Evolutionary conservation across 2,888 invertebrate species (phyloP).

Genomic region (Agrotis segetum): DNA sequence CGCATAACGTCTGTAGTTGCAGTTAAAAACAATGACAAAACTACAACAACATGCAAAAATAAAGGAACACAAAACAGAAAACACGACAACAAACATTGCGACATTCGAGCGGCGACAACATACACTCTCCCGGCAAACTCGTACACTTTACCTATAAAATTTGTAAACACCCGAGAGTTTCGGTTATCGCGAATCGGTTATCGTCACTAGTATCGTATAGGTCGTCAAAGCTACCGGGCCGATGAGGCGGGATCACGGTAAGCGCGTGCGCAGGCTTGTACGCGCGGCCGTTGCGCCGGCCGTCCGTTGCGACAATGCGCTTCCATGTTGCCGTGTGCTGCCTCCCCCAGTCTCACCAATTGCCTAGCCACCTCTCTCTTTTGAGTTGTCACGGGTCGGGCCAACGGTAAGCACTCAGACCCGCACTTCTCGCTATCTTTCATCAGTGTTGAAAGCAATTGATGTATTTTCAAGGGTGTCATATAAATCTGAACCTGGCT

Average conservation of each 20-base stretch:
- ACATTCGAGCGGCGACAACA: conserved; percentile 69
- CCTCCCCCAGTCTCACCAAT: conserved; percentile 84
- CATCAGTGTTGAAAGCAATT: conserved; percentile 61
- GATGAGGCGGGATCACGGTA: conserved; percentile 58
- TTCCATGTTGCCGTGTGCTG: conserved; percentile 78
- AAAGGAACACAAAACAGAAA: conserved; percentile 55
- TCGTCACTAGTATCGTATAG: conserved; percentile 63
- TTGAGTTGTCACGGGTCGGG: conserved; percentile 78
- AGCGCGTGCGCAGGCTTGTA: conserved; percentile 80
- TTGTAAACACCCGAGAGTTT: conserved; percentile 71
- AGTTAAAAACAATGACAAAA: conserved; percentile 47
- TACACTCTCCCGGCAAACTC: conserved; percentile 59
- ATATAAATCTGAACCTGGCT: conserved; percentile 29
- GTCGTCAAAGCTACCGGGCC: conserved; percentile 61
- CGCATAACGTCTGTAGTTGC: conserved; percentile 27
- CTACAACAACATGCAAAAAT: conserved; percentile 51
- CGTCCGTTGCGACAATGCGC: conserved; percentile 88
- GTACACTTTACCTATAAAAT: conserved; percentile 73
- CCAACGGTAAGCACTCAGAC: conserved; percentile 74
- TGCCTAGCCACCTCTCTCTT: conserved; percentile 90
- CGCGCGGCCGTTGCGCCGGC: conserved; percentile 87
- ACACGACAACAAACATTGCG: conserved; percentile 66
- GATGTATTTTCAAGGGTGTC: conserved; percentile 57
- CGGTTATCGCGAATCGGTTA: conserved; percentile 65
- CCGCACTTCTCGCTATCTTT: conserved; percentile 59